A percentile compares a stretch with the other conserved stretches of the same genome.
Evolutionary conservation across 2,113 vertebrate genomes (phyloP).

Genomic region (Malurus alboscapulatus): DNA sequence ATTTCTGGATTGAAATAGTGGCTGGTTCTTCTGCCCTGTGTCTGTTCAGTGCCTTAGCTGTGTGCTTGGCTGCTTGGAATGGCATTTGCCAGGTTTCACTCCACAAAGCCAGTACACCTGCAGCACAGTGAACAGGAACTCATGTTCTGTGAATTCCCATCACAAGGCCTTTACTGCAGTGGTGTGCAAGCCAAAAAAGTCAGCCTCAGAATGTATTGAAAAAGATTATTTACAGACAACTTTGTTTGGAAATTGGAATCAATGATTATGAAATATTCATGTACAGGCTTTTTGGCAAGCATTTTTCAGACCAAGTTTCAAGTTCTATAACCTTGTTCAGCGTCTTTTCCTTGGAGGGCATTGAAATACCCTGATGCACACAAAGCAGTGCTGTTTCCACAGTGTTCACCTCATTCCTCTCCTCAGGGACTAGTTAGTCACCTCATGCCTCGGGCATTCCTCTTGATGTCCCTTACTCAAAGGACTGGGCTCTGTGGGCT

Average conservation of each 20-base stretch:
- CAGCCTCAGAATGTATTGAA: background rate
- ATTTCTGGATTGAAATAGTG: background rate
- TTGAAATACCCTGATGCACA: background rate
- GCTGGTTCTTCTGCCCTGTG: background rate
- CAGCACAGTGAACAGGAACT: background rate
- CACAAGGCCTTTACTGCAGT: background rate
- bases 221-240: background rate
- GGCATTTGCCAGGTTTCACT: background rate
- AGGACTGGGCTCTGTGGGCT: background rate
- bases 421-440: background rate
- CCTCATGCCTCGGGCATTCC: background rate
- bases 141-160: background rate
- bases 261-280: background rate
- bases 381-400: background rate
- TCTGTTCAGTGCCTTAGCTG: background rate
- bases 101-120: background rate
- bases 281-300: background rate
- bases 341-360: background rate
- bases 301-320: background rate
- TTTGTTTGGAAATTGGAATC: background rate
- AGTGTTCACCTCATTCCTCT: background rate
- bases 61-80: background rate
- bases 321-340: background rate
- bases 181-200: background rate
- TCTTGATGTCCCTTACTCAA: background rate